Conservation (phyloP, 2,888 invertebrate species). For the Eupsilia transversa region DNA sequence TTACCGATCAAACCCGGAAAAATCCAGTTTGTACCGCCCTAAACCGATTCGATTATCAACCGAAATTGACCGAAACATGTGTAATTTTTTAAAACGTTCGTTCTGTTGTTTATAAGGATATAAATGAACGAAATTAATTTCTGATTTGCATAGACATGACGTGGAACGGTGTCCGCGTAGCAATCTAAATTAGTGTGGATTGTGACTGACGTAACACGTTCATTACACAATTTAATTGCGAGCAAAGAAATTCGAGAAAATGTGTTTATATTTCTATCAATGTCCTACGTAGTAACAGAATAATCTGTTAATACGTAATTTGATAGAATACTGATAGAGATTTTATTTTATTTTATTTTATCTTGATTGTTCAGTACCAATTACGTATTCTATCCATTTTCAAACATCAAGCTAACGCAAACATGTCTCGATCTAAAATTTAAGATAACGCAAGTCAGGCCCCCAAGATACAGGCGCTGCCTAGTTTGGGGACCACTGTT, state of each 20-base stretch:
- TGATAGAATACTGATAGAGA: too few relatives aligned
- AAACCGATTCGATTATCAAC: conserved; percentile 74
- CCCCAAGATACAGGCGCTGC: too few relatives aligned
- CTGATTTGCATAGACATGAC: conserved; percentile 68
- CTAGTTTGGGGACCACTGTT: too few relatives aligned
- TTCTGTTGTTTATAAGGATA: conserved; percentile 56
- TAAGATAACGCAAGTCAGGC: too few relatives aligned
- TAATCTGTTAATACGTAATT: too few relatives aligned
- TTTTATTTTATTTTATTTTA: too few relatives aligned
- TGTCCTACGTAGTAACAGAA: background rate
- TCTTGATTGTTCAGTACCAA: too few relatives aligned
- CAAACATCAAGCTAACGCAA: too few relatives aligned
- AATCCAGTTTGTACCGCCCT: conserved; percentile 74
- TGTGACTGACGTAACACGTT: conserved; percentile 57
- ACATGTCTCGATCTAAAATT: too few relatives aligned
- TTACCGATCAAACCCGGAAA: conserved; percentile 76
- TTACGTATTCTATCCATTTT: too few relatives aligned
- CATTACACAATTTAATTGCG: conserved; percentile 55
- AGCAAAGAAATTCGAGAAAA: conserved; percentile 47
- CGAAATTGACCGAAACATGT: conserved; percentile 55
- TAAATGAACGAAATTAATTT: conserved; percentile 59
- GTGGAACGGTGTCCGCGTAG: conserved; percentile 39
- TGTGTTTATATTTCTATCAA: conserved; percentile 22
- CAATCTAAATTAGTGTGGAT: conserved; percentile 65
- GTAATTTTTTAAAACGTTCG: conserved; percentile 36